These are phyloP conservation scores for Danio choprae DNA, from an alignment of 2,797 vertebrate genomes.

Conservation along the genomic window DNA sequence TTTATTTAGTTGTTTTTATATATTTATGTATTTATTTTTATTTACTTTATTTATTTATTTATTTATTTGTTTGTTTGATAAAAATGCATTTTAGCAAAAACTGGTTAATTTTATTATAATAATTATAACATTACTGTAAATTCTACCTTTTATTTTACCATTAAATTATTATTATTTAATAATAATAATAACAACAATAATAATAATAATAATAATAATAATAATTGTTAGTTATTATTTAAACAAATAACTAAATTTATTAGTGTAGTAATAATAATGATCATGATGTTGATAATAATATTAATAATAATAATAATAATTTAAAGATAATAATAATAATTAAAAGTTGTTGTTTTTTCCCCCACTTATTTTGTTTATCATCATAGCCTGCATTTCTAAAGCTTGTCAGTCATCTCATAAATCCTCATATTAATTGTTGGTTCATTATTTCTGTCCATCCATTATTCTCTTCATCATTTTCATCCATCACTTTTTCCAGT, in stretches of 20 bases:
- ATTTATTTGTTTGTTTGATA: not conserved
- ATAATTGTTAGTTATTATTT: too few relatives aligned
- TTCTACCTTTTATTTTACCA: too few relatives aligned
- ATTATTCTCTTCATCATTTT: constrained; percentile 2
- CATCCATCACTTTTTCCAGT: constrained; percentile 34
- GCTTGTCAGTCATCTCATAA: constrained; percentile 12
- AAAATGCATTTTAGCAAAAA: not conserved
- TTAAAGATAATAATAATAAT: too few relatives aligned
- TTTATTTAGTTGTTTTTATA: too few relatives aligned
- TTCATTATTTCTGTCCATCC: constrained; percentile 1
- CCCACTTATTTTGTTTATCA: not conserved
- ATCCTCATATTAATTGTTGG: not conserved
- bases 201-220: not conserved
- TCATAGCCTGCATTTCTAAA: not conserved
- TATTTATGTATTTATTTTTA: too few relatives aligned
- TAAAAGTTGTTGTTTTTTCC: too few relatives aligned
- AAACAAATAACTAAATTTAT: too few relatives aligned
- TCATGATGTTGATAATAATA: too few relatives aligned
- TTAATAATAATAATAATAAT: too few relatives aligned
- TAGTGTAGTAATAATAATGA: too few relatives aligned
- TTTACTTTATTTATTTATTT: too few relatives aligned
- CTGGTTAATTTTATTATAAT: not conserved
- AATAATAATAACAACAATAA: not conserved
- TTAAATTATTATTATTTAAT: not conserved
- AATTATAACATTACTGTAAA: not conserved